These are phyloP conservation scores for Bombyx huttoni DNA, from an alignment of 2,888 invertebrate species.

Conservation along the genomic window DNA sequence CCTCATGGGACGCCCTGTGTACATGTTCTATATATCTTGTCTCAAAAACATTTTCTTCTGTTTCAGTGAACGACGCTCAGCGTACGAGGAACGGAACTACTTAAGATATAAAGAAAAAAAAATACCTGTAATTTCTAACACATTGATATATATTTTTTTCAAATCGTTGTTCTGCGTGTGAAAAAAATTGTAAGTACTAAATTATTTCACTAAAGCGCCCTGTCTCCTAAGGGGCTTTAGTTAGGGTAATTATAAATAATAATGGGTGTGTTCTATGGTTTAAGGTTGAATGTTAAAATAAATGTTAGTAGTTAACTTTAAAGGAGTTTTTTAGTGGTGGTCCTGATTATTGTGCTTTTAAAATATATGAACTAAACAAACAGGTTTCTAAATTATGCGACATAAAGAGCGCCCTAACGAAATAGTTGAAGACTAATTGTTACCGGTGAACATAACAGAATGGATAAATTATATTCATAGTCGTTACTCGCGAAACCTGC, in stretches of 20 bases:
- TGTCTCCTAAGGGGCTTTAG: slow-evolving; percentile 50
- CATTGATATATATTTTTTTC: background rate
- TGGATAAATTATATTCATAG: too few relatives aligned
- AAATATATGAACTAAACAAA: background rate
- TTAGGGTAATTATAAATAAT: slow-evolving; percentile 26
- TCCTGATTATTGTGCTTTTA: background rate
- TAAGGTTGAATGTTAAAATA: slow-evolving; percentile 26
- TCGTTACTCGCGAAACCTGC: background rate
- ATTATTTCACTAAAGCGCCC: slow-evolving; percentile 67
- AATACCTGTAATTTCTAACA: background rate
- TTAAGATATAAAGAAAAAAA: background rate
- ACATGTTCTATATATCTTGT: background rate
- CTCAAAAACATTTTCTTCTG: slow-evolving; percentile 8
- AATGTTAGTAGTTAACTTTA: slow-evolving; percentile 24
- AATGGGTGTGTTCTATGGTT: slow-evolving; percentile 41
- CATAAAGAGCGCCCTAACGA: too few relatives aligned
- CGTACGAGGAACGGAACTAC: background rate
- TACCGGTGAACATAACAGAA: too few relatives aligned
- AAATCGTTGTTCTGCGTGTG: slow-evolving; percentile 21
- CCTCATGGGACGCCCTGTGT: background rate
- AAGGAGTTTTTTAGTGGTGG: slow-evolving; percentile 37
- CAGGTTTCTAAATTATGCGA: background rate
- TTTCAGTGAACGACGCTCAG: slow-evolving; percentile 36
- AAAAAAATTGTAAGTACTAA: slow-evolving; percentile 59
- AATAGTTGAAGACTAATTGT: too few relatives aligned